Base-by-base conservation (phyloP, 1,140 invertebrate genomes). In the Drosophila sucinea region DNA sequence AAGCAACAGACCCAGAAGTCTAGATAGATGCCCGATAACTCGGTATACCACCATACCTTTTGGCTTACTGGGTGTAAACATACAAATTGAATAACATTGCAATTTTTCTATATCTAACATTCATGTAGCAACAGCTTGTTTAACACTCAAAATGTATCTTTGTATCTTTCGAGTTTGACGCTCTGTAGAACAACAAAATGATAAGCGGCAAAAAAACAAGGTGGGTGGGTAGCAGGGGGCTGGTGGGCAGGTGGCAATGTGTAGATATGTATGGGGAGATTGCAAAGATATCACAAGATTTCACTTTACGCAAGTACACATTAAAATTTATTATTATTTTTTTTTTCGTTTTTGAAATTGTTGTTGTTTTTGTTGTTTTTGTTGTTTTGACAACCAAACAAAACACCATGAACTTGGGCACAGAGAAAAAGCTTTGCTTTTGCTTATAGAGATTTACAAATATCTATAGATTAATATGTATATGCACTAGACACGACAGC, bases 381-480 rank as follows among this genome's bases (percentile, higher is more conserved):
- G 70, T 78, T 85, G 79, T 79, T 79, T 71, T 79, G 82, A 87
- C 82, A 87, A 82, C 70, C 82, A 62, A 81, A 71, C 71, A 78
- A 47, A 82, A 70, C 79, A 77, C 57, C 79, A 73, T 86, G 82
- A 86, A 86, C 82, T 86, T 87, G 83, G 77, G 76, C 62, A 58
- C 67, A 41, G 23, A 60, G 57, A 38, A 62, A 76, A 64, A 70
- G 73, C 73, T 62, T 61, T 61, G 35, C n/a, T 23, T 62, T 62
- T 47, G 6, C 29, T 62, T 62, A 30, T 41, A 25, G 10, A 58
- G 56, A 33, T 47, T 32, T 29, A 44, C 23, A 56, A 58, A 47
- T 70, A 25, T 60, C 7, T 41, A 60, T 58, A 64, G 7, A 51
- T 51, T 51, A 23, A 51, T 51, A 38, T 38, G 10, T 11, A 11